phyloP scores from a whole-genome alignment of 1,140 invertebrate species.

The Tigriopus japonicus region DNA sequence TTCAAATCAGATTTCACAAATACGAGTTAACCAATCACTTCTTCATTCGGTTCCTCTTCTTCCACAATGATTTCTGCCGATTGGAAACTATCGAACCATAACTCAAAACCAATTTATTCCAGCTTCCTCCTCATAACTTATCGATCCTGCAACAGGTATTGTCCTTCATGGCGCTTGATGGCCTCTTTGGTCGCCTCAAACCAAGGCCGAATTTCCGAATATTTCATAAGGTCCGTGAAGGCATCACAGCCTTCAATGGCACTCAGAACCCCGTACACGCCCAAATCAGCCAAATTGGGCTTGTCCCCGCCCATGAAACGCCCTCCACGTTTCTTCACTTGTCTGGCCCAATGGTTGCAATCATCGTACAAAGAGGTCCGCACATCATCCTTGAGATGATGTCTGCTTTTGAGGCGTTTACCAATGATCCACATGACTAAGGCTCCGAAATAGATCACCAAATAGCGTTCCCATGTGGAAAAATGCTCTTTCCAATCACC shows the following conservation, averaged over 20 bases:
- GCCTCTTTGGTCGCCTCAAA: slow-evolving; percentile 28
- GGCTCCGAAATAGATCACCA: slow-evolving; percentile 87
- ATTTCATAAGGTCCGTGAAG: slow-evolving; percentile 56
- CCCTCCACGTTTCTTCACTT: slow-evolving; percentile 43
- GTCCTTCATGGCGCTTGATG: background rate
- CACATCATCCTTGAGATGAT: slow-evolving; percentile 52
- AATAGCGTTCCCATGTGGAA: slow-evolving; percentile 52
- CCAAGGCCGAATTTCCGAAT: slow-evolving; percentile 46
- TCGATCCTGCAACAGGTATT: background rate
- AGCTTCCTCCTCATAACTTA: too few species aligned
- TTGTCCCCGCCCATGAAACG: slow-evolving; percentile 56
- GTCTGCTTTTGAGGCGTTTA: slow-evolving; percentile 67
- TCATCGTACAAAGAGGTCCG: slow-evolving; percentile 73
- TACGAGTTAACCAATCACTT: too few species aligned
- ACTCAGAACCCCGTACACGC: slow-evolving; percentile 76
- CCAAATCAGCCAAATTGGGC: slow-evolving; percentile 80
- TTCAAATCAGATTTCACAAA: too few species aligned
- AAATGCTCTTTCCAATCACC: slow-evolving; percentile 85
- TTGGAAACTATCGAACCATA: too few species aligned
- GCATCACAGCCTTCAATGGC: slow-evolving; percentile 88
- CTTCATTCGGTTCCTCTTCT: too few species aligned
- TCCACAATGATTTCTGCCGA: too few species aligned
- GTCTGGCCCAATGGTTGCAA: slow-evolving; percentile 54
- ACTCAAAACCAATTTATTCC: too few species aligned
- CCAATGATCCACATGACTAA: slow-evolving; percentile 81